Base-by-base conservation (phyloP, 2,113 vertebrate species). In the Merops nubicus region DNA sequence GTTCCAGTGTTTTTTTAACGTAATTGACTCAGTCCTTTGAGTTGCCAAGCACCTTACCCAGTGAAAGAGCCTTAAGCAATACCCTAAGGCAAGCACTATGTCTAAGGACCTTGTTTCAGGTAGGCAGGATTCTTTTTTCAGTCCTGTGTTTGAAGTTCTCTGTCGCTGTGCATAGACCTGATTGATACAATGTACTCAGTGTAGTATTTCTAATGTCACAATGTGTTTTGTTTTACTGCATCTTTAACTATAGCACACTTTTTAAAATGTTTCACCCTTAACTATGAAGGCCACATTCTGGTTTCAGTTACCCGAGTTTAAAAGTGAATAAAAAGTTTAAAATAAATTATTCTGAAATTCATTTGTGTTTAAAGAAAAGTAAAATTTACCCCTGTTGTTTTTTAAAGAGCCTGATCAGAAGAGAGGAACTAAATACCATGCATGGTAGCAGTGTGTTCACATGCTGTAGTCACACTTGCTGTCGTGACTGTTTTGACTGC, bases 21-120 rank as follows among this genome's bases (percentile, higher is more conserved):
- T 86, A 93, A 94, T 72, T 81, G 69, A 76, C 59, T 93, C 64
- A 69, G 73, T 33, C n/a, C 31, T 92, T 91, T 62, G 42, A 90
- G 75, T 84, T 91, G 29, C 45, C 77, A 85, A 84, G 72, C 70
- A 64, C 56, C 36, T 90, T 43, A 69, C 76, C 85, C 48, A 60
- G 36, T 50, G 45, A 62, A 76, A 85, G 28, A 63, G 36, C 74
- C 76, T 86, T 43, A 60, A 86, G 38, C 68, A 93, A 76, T 68
- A 91, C 82, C 60, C 42, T 43, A 65, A 94, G 76, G 85, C 62
- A 91, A 70, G 31, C 38, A 48, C 18, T 73, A 40, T 62, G 86
- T 64, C 51, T 47, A 67, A 92, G 60, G 83, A 33, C 72, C 34
- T 43, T 51, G 18, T 85, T 89, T 64, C 34, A 81, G 28, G 21